Percentiles rank a stretch among this genome's conserved stretches.
These are phyloP conservation scores for Triops longicaudatus DNA, from an alignment of 1,140 invertebrate genomes.

Conservation along the genomic window DNA sequence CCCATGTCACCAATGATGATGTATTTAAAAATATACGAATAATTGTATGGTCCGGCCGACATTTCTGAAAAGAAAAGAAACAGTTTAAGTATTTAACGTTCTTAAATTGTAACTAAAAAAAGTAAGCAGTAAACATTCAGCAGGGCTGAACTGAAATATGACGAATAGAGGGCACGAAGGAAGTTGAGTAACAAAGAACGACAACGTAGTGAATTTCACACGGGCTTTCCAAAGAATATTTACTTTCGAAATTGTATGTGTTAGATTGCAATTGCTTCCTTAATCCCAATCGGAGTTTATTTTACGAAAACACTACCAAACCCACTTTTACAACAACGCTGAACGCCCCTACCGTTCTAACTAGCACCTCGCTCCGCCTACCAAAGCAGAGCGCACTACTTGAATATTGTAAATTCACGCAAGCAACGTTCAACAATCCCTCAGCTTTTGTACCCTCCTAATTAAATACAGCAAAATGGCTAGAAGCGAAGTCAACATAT, in stretches of 20 bases:
- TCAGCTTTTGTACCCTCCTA: background rate
- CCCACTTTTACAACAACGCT: background rate
- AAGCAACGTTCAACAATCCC: background rate
- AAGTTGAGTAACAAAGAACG: background rate
- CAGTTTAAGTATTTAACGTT: background rate
- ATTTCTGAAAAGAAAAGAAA: constrained; percentile 45
- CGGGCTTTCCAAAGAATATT: background rate
- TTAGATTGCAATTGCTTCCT: background rate
- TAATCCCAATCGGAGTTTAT: background rate
- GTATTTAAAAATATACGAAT: constrained; percentile 99
- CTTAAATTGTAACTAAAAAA: background rate
- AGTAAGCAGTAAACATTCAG: background rate
- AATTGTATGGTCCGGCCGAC: constrained; percentile 94
- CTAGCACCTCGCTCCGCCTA: background rate
- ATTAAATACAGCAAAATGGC: constrained; percentile 1
- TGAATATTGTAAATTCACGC: background rate
- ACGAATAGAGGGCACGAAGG: background rate
- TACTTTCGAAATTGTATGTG: background rate
- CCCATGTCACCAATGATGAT: constrained; percentile 99
- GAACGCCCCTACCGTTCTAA: background rate
- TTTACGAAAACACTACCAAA: background rate
- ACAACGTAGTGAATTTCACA: background rate
- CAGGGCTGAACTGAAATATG: background rate
- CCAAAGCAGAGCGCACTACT: background rate
- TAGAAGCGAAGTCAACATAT: background rate